phyloP scores from a whole-genome alignment of 2,113 vertebrate species.

The Vanacampus margaritifer region DNA sequence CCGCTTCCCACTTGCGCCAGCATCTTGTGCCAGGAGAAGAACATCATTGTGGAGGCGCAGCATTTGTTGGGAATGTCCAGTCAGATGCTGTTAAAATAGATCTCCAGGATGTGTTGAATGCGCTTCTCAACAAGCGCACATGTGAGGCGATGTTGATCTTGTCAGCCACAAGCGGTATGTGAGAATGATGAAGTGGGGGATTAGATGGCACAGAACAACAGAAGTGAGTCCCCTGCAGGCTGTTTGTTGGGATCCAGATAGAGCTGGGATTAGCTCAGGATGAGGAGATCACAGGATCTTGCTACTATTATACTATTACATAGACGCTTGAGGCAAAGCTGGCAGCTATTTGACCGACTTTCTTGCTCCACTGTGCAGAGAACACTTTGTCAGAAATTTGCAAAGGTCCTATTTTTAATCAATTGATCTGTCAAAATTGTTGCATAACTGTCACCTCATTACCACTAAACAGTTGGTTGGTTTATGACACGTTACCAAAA shows the following conservation, averaged over 20 bases:
- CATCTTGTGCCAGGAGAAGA: slow-evolving; percentile 26
- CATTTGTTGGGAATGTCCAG: slow-evolving; percentile 46
- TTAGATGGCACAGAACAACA: slow-evolving; percentile 53
- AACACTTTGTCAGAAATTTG: not conserved
- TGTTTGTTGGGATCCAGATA: slow-evolving; percentile 60
- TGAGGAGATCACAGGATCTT: slow-evolving; percentile 45
- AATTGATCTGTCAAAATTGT: no score
- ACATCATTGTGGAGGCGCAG: slow-evolving; percentile 38
- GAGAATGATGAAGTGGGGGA: slow-evolving; percentile 57
- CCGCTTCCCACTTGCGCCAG: slow-evolving; percentile 5
- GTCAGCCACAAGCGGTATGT: slow-evolving; percentile 58
- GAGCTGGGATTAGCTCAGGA: slow-evolving; percentile 60
- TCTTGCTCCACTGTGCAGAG: slow-evolving; percentile 24
- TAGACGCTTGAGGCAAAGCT: slow-evolving; percentile 54
- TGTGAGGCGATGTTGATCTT: slow-evolving; percentile 38
- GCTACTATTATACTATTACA: slow-evolving; percentile 41
- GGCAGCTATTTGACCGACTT: slow-evolving; percentile 51
- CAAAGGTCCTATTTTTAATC: no score
- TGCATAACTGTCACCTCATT: no score
- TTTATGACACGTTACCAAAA: no score
- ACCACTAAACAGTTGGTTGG: no score
- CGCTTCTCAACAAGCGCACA: slow-evolving; percentile 18
- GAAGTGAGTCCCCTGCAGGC: slow-evolving; percentile 40
- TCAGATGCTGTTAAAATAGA: slow-evolving; percentile 41
- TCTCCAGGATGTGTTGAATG: slow-evolving; percentile 46